Base-by-base conservation (phyloP, 2,888 invertebrate species). In the Dromius quadrimaculatus region DNA sequence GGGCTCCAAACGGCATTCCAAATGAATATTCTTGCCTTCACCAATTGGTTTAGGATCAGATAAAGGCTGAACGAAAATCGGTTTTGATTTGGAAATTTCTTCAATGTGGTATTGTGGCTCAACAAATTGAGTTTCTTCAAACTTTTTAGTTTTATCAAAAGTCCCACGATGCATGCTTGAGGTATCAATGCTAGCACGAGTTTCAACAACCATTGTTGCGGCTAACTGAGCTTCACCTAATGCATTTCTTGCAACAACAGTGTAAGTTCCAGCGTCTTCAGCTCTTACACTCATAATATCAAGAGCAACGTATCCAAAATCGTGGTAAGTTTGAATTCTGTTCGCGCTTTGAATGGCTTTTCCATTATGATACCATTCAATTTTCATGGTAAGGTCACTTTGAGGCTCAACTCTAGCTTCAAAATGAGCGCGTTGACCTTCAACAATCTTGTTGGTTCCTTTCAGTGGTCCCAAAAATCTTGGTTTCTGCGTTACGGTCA, bases 331-430 rank as follows among this genome's bases (percentile, higher is more conserved):
- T 83, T 95, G 95, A 79, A 95, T 98, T 76, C 98, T 90, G 79
- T 92, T 94, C 34, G 95, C 95, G 72, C 90, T 89, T 79, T 91
- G 92, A 71, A 99, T 91, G 72, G 94, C 90, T 80, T 93, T 91
- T 64, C 96, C 97, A 83, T 99, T 97, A 78, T 95, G 95, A 81
- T 95, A 97, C 98, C 98, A 99, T 84, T 98, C 97, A 73, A 96
- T 91, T 78, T 88, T 89, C 91, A 98, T 91, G 15, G 92, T 92
- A 22, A 95, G 87, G 83, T 98, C 98, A 79, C 92, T 95, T 82
- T 96, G 93, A 0, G 98, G 98, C 79, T 96, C 95, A 54, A 98
- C 93, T 73, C 97, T 90, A 2, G 93, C 94, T 85, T 97, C 97
- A 79, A 97, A 95, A 79, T 97, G 97, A 74, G 96, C 95, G 54